Conservation (phyloP, 2,888 invertebrate genomes). For the Stegophylla sp. region DNA sequence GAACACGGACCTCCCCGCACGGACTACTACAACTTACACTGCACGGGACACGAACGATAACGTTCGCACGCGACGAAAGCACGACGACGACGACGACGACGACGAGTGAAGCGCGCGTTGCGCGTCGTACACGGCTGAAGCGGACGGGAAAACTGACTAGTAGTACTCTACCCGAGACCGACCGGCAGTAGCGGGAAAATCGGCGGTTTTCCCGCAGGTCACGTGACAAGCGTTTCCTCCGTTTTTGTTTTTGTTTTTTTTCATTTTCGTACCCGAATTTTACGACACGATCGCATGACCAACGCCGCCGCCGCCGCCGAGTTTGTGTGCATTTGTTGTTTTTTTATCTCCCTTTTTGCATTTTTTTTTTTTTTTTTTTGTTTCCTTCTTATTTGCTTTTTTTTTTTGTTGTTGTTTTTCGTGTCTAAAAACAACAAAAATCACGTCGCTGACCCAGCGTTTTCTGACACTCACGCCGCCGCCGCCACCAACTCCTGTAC, state of each 20-base stretch:
- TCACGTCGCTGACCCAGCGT: background rate
- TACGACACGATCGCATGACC: conserved; percentile 51
- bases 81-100: background rate
- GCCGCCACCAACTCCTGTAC: background rate
- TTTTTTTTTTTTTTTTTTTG: background rate
- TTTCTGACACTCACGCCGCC: background rate
- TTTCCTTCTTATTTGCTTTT: background rate
- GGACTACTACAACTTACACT: no score
- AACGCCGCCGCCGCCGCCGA: background rate
- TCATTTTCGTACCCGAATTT: background rate
- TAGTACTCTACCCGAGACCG: background rate
- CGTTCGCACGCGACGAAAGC: conserved; percentile 13
- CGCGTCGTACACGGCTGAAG: conserved; percentile 38
- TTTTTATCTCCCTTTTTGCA: conserved; percentile 16
- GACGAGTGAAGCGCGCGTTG: conserved; percentile 20
- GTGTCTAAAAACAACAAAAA: background rate
- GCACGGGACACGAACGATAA: background rate
- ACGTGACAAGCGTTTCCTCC: conserved; percentile 49
- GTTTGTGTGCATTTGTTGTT: conserved; percentile 16
- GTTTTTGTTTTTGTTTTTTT: background rate
- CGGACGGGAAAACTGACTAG: conserved; percentile 53
- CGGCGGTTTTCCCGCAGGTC: conserved; percentile 44
- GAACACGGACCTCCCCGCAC: background rate
- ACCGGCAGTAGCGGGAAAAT: conserved; percentile 38
- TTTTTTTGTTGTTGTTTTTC: background rate